Evolutionary conservation across 2,888 invertebrate species (phyloP), one percentile per base, ranked within the genome.

Genomic region (Perizoma affinitatum): DNA sequence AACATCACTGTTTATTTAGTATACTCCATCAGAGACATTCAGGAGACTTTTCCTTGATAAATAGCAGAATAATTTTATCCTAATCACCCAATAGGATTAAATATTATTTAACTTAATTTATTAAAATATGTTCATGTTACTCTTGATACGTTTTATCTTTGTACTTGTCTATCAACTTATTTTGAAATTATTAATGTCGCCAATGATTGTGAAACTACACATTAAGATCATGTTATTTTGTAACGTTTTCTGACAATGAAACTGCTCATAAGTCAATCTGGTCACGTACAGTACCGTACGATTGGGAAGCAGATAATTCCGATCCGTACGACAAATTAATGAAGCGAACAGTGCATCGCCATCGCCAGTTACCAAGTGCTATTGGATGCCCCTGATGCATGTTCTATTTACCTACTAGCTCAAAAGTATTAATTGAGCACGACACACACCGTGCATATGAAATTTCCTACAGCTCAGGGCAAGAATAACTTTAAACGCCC

Each of bases 401-500:
- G 66, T 61, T 56, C 69, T 67, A 67, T 66, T 75, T 70, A 70
- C 72, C 65, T 63, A 72, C 63, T 68, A 60, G 46, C 66, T 59
- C 61, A 61, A 62, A 69, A 61, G 60, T 66, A 64, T 60, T 46
- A 51, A 54, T 55, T 55, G 41, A 54, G 57, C 46, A 52, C 63
- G 50, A 47, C 59, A 50, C 55, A 55, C 35, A 41, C 46, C 49
- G 52, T 63, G 63, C 67, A 67, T 67, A 62, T 51, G 42, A 61
- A 58, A 57, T 42, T 44, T 48, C 49, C 11, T 38, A 36, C 36
- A 10, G 52, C 7, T 10, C 46, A 47, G 42, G 10, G 5, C 5
- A 10, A n/a, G 10, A 42, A 56, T 47, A 10, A 40, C 52, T 42
- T 56, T 47, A 45, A 22, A 22, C 22, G 1, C 22, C 22, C 3